Conservation (phyloP, 2,888 invertebrate genomes). For the Octonoba sinensis region DNA sequence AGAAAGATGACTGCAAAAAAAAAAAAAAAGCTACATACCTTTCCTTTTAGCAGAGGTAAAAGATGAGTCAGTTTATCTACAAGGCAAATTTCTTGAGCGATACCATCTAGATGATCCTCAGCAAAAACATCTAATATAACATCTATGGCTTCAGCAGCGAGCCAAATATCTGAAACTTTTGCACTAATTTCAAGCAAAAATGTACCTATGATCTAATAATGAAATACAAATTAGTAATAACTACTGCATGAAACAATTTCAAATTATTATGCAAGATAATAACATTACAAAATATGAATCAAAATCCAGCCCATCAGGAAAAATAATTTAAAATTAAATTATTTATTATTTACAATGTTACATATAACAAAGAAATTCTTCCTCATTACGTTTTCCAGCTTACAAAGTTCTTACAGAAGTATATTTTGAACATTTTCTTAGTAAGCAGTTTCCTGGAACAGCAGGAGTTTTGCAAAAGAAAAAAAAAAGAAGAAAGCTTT, state of each 20-base stretch:
- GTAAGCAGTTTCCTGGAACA: too few relatives aligned
- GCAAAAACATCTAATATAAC: conserved; percentile 83
- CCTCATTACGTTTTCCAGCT: too few relatives aligned
- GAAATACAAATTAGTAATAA: neutral
- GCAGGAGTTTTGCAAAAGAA: too few relatives aligned
- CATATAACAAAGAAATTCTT: too few relatives aligned
- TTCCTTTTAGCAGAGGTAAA: conserved; percentile 77
- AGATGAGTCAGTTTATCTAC: conserved; percentile 77
- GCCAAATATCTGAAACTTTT: conserved; percentile 79
- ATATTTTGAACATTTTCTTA: too few relatives aligned
- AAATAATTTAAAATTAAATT: too few relatives aligned
- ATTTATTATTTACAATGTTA: too few relatives aligned
- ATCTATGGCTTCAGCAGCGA: conserved; percentile 82
- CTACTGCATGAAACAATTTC: neutral
- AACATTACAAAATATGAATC: neutral
- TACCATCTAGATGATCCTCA: conserved; percentile 80
- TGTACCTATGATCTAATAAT: conserved; percentile 71
- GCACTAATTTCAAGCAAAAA: conserved; percentile 77
- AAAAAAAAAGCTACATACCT: conserved; percentile 73
- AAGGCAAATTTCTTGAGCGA: conserved; percentile 78
- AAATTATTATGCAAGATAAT: neutral
- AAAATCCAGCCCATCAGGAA: too few relatives aligned
- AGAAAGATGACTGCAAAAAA: neutral
- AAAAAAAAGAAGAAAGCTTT: too few relatives aligned
- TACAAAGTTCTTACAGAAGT: too few relatives aligned